These are phyloP conservation scores for Melanaphis sacchari DNA, from an alignment of 1,140 invertebrate genomes.

Conservation along the genomic window DNA sequence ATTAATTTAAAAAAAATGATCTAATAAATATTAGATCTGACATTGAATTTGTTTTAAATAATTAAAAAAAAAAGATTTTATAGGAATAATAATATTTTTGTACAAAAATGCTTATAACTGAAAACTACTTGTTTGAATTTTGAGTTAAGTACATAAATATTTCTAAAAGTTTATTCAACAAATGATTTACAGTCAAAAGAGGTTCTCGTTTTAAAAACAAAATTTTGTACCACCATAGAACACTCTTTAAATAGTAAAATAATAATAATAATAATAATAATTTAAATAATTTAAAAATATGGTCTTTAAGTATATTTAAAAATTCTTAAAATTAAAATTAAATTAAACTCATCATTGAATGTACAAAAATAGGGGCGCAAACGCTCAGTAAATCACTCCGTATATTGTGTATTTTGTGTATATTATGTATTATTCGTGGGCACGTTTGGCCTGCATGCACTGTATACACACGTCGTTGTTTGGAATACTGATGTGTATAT, in stretches of 20 bases:
- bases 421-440: background rate
- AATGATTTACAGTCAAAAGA: background rate
- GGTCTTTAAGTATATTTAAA: background rate
- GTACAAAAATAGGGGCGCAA: background rate
- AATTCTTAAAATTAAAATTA: background rate
- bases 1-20: too few species aligned
- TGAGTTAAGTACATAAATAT: too few species aligned
- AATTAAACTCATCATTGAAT: background rate
- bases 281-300: background rate
- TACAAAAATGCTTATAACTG: too few species aligned
- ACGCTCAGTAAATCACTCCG: background rate
- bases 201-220: background rate
- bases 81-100: too few species aligned
- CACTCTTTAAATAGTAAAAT: background rate
- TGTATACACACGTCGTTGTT: background rate
- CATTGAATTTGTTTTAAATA: too few species aligned
- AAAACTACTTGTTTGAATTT: too few species aligned
- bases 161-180: too few species aligned
- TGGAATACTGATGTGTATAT: conserved; percentile 52
- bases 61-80: too few species aligned
- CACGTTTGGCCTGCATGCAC: background rate
- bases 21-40: too few species aligned
- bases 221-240: background rate
- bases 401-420: background rate
- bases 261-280: too few species aligned